Conservation (phyloP, 2,888 invertebrate genomes). For the Torymus tubicola region DNA sequence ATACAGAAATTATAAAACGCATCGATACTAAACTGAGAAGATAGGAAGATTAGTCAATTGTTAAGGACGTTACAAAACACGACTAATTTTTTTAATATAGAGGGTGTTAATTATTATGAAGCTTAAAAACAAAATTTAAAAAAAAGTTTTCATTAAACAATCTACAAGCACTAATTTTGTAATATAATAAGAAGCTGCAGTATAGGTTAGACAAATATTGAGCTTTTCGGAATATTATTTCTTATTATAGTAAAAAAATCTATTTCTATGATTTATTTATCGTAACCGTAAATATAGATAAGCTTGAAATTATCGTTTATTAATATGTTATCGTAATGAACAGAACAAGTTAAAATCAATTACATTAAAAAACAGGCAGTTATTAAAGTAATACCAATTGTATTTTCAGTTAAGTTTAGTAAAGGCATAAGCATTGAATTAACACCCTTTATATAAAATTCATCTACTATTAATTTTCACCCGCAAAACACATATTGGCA, state of each 20-base stretch:
- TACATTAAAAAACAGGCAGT: too few species aligned
- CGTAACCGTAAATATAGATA: too few species aligned
- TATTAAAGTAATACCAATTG: neutral
- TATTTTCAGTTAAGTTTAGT: neutral
- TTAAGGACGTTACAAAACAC: slow-evolving; percentile 49
- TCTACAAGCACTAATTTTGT: slow-evolving; percentile 1
- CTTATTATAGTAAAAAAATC: slow-evolving; percentile 1
- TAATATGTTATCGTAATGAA: too few species aligned
- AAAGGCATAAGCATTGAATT: slow-evolving; percentile 4
- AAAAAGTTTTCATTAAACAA: too few species aligned
- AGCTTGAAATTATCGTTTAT: too few species aligned
- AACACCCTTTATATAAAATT: slow-evolving; percentile 46
- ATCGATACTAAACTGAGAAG: slow-evolving; percentile 56
- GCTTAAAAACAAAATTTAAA: too few species aligned
- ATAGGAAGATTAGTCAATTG: slow-evolving; percentile 50
- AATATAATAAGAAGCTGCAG: slow-evolving; percentile 22
- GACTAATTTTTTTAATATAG: slow-evolving; percentile 39
- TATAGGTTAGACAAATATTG: neutral
- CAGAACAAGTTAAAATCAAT: too few species aligned
- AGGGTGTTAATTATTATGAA: slow-evolving; percentile 37
- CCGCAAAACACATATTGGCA: slow-evolving; percentile 55
- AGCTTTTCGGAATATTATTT: neutral
- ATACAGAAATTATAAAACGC: slow-evolving; percentile 21
- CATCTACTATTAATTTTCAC: slow-evolving; percentile 42
- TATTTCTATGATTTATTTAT: too few species aligned